These are phyloP conservation scores for Eupithecia subumbrata DNA, from an alignment of 2,888 invertebrate species.

Conservation along the genomic window DNA sequence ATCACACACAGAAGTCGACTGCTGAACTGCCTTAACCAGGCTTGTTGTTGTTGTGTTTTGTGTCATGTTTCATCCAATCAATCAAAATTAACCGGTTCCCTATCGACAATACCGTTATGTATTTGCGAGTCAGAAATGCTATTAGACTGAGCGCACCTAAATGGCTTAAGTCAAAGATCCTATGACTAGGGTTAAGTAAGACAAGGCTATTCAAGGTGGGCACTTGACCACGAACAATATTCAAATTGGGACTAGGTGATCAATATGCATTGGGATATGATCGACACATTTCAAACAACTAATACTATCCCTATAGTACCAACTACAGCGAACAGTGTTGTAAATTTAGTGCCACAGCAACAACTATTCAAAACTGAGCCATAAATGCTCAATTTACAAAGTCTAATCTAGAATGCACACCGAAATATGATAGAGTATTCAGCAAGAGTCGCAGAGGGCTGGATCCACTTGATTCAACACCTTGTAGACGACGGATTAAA, in stretches of 20 bases:
- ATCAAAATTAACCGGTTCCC: neutral
- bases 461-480: slow-evolving; percentile 29
- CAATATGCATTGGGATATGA: neutral
- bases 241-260: neutral
- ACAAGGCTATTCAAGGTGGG: neutral
- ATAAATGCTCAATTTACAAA: slow-evolving; percentile 12
- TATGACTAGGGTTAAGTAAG: neutral
- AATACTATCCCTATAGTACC: neutral
- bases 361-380: slow-evolving; percentile 14
- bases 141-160: neutral
- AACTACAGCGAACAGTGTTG: neutral
- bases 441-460: slow-evolving; percentile 11
- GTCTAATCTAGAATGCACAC: slow-evolving; percentile 11
- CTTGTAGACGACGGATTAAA: slow-evolving; percentile 23
- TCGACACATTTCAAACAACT: neutral
- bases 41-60: neutral
- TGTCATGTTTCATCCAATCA: neutral
- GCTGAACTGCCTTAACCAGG: neutral
- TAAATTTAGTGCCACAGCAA: neutral
- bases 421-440: slow-evolving; percentile 21
- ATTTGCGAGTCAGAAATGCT: neutral
- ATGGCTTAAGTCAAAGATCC: neutral
- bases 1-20: neutral
- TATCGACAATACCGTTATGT: neutral
- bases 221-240: neutral